These are phyloP conservation scores for Otolemur garnettii DNA, from an alignment of 2,113 vertebrate species.

Conservation along the genomic window DNA sequence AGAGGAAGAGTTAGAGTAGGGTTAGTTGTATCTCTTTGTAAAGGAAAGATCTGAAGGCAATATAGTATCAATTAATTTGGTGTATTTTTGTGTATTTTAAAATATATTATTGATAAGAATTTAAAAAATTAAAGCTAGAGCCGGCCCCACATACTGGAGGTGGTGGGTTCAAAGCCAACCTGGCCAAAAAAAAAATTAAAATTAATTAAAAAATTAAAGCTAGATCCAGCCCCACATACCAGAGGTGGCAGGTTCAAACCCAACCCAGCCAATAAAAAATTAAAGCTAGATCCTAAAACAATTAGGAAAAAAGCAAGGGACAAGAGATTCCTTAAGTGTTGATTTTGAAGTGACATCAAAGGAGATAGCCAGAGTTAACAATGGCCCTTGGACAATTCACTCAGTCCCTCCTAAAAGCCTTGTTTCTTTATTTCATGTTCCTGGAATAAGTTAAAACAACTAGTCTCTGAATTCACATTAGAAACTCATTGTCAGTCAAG, in stretches of 20 bases:
- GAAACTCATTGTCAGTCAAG: neutral
- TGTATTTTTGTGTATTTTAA: constrained; percentile 30
- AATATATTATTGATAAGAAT: neutral
- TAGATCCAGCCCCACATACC: neutral
- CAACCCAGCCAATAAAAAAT: too few species aligned
- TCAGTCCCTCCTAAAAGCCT: neutral
- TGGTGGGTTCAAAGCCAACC: too few species aligned
- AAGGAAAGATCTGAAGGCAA: neutral
- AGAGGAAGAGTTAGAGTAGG: neutral
- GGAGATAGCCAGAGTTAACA: constrained; percentile 1
- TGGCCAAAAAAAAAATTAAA: too few species aligned
- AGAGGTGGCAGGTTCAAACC: too few species aligned
- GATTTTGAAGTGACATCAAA: neutral
- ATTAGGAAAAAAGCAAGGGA: neutral
- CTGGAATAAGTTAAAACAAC: neutral
- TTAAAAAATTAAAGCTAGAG: neutral
- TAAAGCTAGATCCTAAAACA: neutral
- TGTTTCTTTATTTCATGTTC: neutral
- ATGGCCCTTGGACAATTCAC: neutral
- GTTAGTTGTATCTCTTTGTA: constrained; percentile 15
- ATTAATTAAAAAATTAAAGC: too few species aligned
- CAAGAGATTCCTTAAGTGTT: neutral
- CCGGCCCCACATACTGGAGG: too few species aligned
- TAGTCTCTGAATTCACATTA: constrained; percentile 6
- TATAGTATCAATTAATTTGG: neutral